A percentile compares a stretch with the other conserved stretches of the same genome.
Conservation (phyloP, 2,888 invertebrate species). For the Dinocampus coccinellae region DNA sequence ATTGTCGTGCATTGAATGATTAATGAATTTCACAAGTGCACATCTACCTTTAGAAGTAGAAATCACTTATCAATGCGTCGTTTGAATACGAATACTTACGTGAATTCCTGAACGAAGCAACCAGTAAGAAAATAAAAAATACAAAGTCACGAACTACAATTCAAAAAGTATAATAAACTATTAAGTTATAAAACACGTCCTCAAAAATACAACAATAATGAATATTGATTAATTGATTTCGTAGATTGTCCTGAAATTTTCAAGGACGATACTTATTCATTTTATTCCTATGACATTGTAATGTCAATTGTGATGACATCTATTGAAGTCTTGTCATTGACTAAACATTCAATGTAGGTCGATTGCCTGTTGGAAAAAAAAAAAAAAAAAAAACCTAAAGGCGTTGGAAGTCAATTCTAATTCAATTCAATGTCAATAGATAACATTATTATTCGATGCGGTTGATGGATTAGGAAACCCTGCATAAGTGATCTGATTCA, state of each 20-base stretch:
- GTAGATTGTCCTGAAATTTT: slow-evolving; percentile 20
- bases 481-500: slow-evolving; percentile 52
- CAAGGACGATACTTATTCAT: slow-evolving; percentile 4
- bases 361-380: slow-evolving; percentile 9
- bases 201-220: slow-evolving; percentile 27
- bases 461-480: slow-evolving; percentile 53
- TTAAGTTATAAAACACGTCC: slow-evolving; percentile 11
- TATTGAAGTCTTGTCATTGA: slow-evolving; percentile 10
- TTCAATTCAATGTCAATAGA: slow-evolving; percentile 13
- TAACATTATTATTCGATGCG: not conserved
- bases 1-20: slow-evolving; percentile 44
- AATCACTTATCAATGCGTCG: slow-evolving; percentile 31
- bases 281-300: slow-evolving; percentile 16
- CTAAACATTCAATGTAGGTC: slow-evolving; percentile 8
- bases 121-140: not conserved
- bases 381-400: slow-evolving; percentile 27
- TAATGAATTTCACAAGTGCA: slow-evolving; percentile 47
- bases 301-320: slow-evolving; percentile 26
- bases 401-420: slow-evolving; percentile 3
- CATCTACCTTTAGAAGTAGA: slow-evolving; percentile 40
- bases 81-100: slow-evolving; percentile 27
- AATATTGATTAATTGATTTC: slow-evolving; percentile 22
- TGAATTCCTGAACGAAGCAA: not conserved
- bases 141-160: too few relatives aligned
- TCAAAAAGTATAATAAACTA: slow-evolving; percentile 27